Base-by-base conservation (phyloP, 2,797 vertebrate species). In the Catharus ustulatus region DNA sequence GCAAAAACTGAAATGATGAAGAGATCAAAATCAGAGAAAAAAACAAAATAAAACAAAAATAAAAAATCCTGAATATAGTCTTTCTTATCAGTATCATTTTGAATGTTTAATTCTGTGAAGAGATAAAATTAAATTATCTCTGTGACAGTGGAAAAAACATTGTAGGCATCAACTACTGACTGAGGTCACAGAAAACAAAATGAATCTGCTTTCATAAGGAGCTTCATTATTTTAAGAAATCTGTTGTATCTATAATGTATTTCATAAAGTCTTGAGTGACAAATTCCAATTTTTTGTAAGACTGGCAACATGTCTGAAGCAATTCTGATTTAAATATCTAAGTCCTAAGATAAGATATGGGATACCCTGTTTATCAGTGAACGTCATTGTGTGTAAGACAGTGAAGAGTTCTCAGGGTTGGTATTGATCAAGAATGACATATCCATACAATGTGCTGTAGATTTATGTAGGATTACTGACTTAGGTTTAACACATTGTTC, bases 51-150 rank as follows among this genome's bases (percentile, higher is more conserved):
- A 23, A 54, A 11, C 5, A 58, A 26, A 58, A 17, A 36, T 3
- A 6, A 5, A 15, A 69, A 23, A 29, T 4, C 5, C 32, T 77
- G 20, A 13, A 30, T 79, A 76, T 85, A 77, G 23, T 73, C 24
- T 85, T 96, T 93, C 61, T 74, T 45, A 96, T 91, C 34, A 48
- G 30, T 76, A 69, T 84, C 8, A n/a, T 91, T 96, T 94, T 88
- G 48, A 79, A 54, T 92, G 8, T 61, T 91, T 94, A 77, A 38
- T 84, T 93, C 54, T 91, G 30, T 27, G 71, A 77, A 76, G 63
- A 79, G 48, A 84, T 45, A 5, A 91, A 96, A 96, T 81, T 5
- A 95, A 96, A 93, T 48, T 1, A 87, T 94, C 68, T 58, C 18
- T 81, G 21, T 78, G 71, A 20, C n/a, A 51, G 23, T 27, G 36